Percentiles rank a stretch among this genome's conserved stretches.
phyloP scores from a whole-genome alignment of 2,888 invertebrate genomes.

The Embidobia sp. region DNA sequence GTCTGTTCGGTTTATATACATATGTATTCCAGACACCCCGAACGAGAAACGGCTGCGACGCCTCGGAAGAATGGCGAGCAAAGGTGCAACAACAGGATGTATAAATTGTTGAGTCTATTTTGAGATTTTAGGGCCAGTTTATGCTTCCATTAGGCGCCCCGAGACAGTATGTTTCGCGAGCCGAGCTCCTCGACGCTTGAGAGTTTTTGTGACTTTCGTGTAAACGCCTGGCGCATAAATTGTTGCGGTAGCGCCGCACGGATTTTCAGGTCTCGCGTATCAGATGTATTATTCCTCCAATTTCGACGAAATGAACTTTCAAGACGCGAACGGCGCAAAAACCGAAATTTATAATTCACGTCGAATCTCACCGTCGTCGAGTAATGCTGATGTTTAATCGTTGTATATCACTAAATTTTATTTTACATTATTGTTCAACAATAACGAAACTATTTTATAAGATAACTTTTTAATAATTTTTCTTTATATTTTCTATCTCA shows the following conservation, averaged over 20 bases:
- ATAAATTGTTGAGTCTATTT: constrained; percentile 80
- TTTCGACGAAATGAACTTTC: constrained; percentile 16
- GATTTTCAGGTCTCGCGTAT: constrained; percentile 43
- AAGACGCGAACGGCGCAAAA: not conserved
- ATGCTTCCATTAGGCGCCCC: constrained; percentile 75
- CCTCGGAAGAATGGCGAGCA: constrained; percentile 62
- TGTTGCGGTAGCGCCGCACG: constrained; percentile 68
- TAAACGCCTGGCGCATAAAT: constrained; percentile 72
- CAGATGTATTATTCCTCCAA: constrained; percentile 19
- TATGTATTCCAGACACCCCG: constrained; percentile 63
- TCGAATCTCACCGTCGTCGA: not conserved
- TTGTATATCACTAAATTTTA: no score
- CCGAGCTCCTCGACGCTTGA: constrained; percentile 61
- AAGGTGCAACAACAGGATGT: constrained; percentile 79
- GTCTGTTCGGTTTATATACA: constrained; percentile 48
- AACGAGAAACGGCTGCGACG: constrained; percentile 44
- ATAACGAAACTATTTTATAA: no score
- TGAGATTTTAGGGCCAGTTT: constrained; percentile 79
- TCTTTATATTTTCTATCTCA: no score
- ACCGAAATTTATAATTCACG: not conserved
- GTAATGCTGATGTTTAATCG: no score
- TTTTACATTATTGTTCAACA: no score
- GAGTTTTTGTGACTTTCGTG: constrained; percentile 63
- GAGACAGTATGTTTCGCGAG: constrained; percentile 66
- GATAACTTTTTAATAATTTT: no score